Percentiles rank a stretch among this genome's conserved stretches.
These are phyloP conservation scores for Gorsachius goisagi DNA, from an alignment of 2,113 vertebrate species.

Conservation along the genomic window DNA sequence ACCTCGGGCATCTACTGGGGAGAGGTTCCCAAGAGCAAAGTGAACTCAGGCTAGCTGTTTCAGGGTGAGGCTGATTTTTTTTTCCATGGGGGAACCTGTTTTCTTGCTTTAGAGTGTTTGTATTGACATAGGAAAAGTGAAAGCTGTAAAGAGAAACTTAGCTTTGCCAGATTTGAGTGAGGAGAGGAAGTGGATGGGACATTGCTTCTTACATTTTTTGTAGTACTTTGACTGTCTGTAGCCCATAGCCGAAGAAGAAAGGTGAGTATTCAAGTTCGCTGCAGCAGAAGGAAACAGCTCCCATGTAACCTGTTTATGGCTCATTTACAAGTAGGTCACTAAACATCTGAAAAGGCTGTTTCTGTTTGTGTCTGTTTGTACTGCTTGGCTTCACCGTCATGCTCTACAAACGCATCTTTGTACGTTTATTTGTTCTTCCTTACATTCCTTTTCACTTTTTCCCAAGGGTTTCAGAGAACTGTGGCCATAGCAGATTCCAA, in stretches of 20 bases:
- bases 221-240: background rate
- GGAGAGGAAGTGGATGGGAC: background rate
- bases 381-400: background rate
- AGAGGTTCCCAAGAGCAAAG: background rate
- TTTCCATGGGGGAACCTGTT: background rate
- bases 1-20: background rate
- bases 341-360: constrained; percentile 1
- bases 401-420: background rate
- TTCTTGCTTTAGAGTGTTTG: background rate
- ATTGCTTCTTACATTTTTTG: background rate
- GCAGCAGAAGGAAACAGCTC: background rate
- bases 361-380: background rate
- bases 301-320: background rate
- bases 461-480: constrained; percentile 91
- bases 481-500: constrained; percentile 98
- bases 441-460: constrained; percentile 28
- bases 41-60: background rate
- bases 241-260: background rate
- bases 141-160: background rate
- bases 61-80: background rate
- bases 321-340: background rate
- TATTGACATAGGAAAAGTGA: background rate
- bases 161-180: background rate
- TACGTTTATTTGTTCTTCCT: constrained; percentile 11
- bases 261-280: background rate